Evolutionary conservation across 2,888 invertebrate genomes (phyloP).

Genomic region (Clostera curtula): DNA sequence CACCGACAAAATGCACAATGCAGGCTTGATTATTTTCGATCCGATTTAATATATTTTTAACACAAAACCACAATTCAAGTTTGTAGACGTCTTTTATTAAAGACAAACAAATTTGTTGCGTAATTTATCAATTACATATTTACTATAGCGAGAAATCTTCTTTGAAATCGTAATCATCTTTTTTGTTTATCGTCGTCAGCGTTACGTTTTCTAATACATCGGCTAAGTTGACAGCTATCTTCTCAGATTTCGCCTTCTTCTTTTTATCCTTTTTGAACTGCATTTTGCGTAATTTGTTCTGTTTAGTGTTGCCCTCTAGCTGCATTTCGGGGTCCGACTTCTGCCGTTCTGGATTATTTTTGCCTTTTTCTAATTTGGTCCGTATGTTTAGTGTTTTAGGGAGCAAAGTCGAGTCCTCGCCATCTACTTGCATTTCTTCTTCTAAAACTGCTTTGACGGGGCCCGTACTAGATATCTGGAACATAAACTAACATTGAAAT

Average conservation of each 20-base stretch:
- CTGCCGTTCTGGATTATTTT: constrained; percentile 39
- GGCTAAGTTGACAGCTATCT: constrained; percentile 77
- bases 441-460: constrained; percentile 70
- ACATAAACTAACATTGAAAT: constrained; percentile 20
- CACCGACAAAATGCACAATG: no score
- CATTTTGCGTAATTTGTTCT: constrained; percentile 55
- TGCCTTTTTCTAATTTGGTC: constrained; percentile 47
- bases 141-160: constrained; percentile 65
- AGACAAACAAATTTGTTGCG: background rate
- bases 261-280: constrained; percentile 80
- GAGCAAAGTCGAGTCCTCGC: constrained; percentile 54
- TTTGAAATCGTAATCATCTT: constrained; percentile 78
- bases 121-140: background rate
- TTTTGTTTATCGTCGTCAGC: constrained; percentile 47
- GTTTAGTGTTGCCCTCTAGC: constrained; percentile 79
- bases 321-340: constrained; percentile 79
- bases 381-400: constrained; percentile 56
- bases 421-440: constrained; percentile 72
- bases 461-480: constrained; percentile 77
- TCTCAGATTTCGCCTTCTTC: constrained; percentile 70
- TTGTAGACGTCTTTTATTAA: no score
- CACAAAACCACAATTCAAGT: no score
- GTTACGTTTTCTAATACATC: constrained; percentile 78
- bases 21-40: no score
- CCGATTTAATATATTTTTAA: no score